phyloP scores from a whole-genome alignment of 2,113 vertebrate species.

The Pseudorhombus dupliciocellatus region DNA sequence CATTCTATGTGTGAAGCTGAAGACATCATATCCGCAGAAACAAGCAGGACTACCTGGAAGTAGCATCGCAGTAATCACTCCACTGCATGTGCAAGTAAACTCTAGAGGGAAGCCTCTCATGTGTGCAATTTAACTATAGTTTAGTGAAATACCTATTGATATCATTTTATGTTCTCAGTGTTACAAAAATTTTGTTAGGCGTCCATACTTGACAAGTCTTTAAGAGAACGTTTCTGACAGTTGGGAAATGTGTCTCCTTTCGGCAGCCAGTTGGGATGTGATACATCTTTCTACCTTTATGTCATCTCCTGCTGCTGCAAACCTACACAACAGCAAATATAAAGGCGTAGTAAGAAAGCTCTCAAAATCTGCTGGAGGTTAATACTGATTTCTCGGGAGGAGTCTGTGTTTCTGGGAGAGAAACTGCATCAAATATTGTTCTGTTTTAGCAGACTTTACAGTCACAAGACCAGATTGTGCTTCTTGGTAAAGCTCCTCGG shows the following conservation, averaged over 20 bases:
- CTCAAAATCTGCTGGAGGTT: not conserved
- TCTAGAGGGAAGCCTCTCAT: not conserved
- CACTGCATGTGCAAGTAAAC: not conserved
- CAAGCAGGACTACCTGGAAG: too few species aligned
- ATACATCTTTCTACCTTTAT: not conserved
- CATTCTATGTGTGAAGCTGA: too few species aligned
- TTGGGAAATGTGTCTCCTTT: not conserved
- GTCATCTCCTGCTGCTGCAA: not conserved
- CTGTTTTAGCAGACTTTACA: constrained; percentile 1
- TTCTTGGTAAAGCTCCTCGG: constrained; percentile 1
- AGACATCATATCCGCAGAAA: too few species aligned
- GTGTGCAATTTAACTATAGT: not conserved
- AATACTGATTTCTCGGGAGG: not conserved
- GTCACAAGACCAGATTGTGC: constrained; percentile 42
- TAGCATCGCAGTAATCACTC: not conserved
- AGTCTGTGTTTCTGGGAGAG: not conserved
- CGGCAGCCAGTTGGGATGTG: not conserved
- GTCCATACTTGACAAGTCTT: not conserved
- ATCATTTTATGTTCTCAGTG: too few species aligned
- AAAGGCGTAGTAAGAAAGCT: not conserved
- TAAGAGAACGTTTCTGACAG: not conserved
- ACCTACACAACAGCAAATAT: not conserved
- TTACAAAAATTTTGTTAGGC: not conserved
- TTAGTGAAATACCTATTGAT: not conserved
- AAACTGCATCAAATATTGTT: not conserved